Evolutionary conservation across 2,888 invertebrate genomes (phyloP).

Genomic region (Tenthredo scrophulariae): DNA sequence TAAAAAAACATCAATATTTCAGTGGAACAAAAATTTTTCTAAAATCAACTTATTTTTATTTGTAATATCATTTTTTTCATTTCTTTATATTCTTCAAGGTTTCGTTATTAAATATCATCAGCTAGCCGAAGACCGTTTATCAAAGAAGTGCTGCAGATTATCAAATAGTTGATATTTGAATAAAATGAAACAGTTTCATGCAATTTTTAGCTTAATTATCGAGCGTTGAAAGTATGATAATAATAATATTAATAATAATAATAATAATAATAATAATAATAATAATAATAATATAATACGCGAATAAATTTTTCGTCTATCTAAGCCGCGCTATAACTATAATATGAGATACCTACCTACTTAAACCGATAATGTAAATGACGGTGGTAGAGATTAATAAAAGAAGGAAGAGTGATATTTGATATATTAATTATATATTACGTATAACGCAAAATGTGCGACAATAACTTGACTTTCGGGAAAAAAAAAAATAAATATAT

Average conservation of each 20-base stretch:
- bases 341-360: background rate
- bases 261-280: slow-evolving; percentile 59
- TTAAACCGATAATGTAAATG: background rate
- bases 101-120: background rate
- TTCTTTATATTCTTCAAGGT: background rate
- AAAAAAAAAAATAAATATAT: no score
- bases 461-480: slow-evolving; percentile 1
- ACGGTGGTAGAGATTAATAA: background rate
- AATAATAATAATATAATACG: slow-evolving; percentile 56
- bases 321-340: background rate
- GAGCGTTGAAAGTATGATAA: slow-evolving; percentile 63
- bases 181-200: slow-evolving; percentile 2
- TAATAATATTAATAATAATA: slow-evolving; percentile 59
- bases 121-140: background rate
- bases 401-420: slow-evolving; percentile 36
- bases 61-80: background rate
- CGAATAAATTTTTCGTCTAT: background rate
- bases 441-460: background rate
- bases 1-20: background rate
- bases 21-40: background rate
- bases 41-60: background rate
- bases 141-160: background rate
- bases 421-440: slow-evolving; percentile 17
- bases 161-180: background rate
- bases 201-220: slow-evolving; percentile 58